A percentile compares a stretch with the other conserved stretches of the same genome.
Evolutionary conservation across 2,113 vertebrate species (phyloP).

Genomic region (Gnathochromis pfefferi): DNA sequence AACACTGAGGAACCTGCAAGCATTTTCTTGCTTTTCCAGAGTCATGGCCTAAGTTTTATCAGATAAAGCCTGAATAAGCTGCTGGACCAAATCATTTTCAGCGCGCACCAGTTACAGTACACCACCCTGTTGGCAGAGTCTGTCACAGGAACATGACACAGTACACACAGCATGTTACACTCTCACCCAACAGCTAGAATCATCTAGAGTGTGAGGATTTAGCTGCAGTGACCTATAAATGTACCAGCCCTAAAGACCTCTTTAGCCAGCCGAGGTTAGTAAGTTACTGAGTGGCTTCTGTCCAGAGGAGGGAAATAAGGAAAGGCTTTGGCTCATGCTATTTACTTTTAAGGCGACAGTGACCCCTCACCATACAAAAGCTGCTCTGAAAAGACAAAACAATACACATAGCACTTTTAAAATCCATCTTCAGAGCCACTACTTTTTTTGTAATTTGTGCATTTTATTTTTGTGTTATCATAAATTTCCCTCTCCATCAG

Average conservation of each 20-base stretch:
- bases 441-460: background rate
- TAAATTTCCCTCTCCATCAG: background rate
- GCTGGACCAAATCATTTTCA: background rate
- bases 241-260: background rate
- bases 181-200: background rate
- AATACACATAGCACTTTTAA: background rate
- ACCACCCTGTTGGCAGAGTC: background rate
- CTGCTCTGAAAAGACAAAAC: background rate
- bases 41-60: background rate
- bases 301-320: background rate
- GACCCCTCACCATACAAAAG: background rate
- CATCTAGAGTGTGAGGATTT: constrained; percentile 30
- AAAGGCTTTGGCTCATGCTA: constrained; percentile 26
- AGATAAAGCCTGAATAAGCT: background rate
- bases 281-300: constrained; percentile 15
- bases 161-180: background rate
- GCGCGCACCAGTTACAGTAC: background rate
- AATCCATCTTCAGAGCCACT: background rate
- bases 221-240: constrained; percentile 28
- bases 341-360: background rate
- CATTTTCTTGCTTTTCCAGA: background rate
- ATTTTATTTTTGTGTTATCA: background rate
- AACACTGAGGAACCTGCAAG: background rate
- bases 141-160: background rate
- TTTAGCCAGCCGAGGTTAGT: constrained; percentile 10